Percentiles rank a stretch among this genome's conserved stretches.
Evolutionary conservation across 2,888 invertebrate genomes (phyloP).

Genomic region (Micoletzkya japonica): DNA sequence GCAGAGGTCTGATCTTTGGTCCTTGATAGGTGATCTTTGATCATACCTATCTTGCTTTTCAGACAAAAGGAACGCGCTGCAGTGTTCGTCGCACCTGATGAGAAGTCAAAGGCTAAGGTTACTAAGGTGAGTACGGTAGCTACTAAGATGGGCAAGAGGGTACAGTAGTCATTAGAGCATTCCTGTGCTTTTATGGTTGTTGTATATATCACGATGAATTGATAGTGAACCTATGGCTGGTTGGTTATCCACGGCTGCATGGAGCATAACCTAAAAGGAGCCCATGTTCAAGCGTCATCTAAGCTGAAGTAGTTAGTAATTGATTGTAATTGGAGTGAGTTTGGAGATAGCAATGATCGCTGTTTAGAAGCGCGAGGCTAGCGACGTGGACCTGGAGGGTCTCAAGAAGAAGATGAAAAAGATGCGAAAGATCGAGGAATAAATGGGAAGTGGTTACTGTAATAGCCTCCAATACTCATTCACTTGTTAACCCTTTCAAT

Average conservation of each 20-base stretch:
- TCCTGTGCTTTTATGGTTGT: no score
- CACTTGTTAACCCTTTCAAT: no score
- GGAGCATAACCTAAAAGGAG: no score
- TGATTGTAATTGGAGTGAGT: background rate
- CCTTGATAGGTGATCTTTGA: background rate
- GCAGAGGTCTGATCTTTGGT: slow-evolving; percentile 23
- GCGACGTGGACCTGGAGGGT: slow-evolving; percentile 44
- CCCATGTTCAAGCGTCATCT: no score
- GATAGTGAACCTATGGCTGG: no score
- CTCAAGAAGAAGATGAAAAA: slow-evolving; percentile 50
- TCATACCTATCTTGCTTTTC: no score
- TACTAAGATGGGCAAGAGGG: no score
- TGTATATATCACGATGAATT: no score
- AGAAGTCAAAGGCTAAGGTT: slow-evolving; percentile 28
- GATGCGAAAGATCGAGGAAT: slow-evolving; percentile 24
- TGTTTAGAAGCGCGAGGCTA: slow-evolving; percentile 33
- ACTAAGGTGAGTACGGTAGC: slow-evolving; percentile 14
- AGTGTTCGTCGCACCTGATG: slow-evolving; percentile 36
- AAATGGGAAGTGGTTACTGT: no score
- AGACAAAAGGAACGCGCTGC: slow-evolving; percentile 34
- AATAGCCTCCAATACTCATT: no score
- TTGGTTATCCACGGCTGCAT: no score
- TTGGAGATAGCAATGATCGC: background rate
- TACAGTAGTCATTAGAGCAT: no score
- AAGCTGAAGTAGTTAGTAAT: background rate